Base-by-base conservation (phyloP, 2,888 invertebrate genomes). In the Pheosia tremula region DNA sequence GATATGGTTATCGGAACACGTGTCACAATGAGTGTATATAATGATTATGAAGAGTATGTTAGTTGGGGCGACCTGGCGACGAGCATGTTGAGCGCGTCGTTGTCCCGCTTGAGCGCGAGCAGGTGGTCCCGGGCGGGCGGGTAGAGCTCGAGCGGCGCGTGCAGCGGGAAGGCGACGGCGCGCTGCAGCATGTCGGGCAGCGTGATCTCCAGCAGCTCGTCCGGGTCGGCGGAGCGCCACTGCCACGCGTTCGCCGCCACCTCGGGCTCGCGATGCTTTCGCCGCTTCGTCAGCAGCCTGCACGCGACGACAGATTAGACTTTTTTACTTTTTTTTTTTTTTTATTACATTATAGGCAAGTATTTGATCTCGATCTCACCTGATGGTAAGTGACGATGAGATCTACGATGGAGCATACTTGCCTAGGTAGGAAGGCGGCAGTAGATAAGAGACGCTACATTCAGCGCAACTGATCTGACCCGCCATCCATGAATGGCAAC, bases 141-240 rank as follows among this genome's bases (percentile, higher is more conserved):
- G 43, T 68, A 74, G 53, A 94, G 86, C 52, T 88, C 89, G 50
- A 84, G 84, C 59, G 91, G 92, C 70, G 82, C 77, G 80, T 93
- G 93, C 60, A 93, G 83, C 61, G 91, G 87, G 86, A 74, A 94
- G 61, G 92, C 72, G 3, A 85, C 85, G 13, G 88, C 82, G 38
- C 81, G 74, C 67, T 81, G 79, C 77, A 81, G 75, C 88, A 91
- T 86, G 63, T 83, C 88, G 0, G 88, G 83, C 57, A 71, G 80
- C 3, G 77, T 77, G 57, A 90, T 85, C 86, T 90, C 89, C 57
- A 92, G 78, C 57, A 90, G 65, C 57, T 93, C 93, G 11, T 87
- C 78, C 41, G 87, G 87, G 11, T 85, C 82, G 7, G 84, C 84
- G 0, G 86, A 84, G 37, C 77, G 71, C 93, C 93, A 94, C 60